Conservation (phyloP, 64 coral and sea anemone genomes). For the Catalaphyllia jardinei region DNA sequence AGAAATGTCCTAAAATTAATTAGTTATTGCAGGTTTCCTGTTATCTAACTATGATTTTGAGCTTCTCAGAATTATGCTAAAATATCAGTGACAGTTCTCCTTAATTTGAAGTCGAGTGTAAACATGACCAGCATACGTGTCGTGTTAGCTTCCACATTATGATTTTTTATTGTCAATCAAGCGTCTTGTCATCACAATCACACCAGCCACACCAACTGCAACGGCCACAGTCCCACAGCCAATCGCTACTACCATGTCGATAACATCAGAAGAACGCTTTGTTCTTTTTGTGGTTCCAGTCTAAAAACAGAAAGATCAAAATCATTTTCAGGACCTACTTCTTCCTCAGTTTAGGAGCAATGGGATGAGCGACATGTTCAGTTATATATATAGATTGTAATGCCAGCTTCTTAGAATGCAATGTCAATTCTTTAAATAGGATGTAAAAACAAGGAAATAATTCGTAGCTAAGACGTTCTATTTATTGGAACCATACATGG, state of each 20-base stretch:
- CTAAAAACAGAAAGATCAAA: conserved; percentile 17
- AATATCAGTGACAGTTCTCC: neutral
- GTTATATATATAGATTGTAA: too few species aligned
- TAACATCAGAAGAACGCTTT: conserved; percentile 92
- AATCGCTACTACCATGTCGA: conserved; percentile 88
- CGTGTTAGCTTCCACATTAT: neutral
- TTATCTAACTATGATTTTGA: too few species aligned
- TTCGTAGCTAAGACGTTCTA: too few species aligned
- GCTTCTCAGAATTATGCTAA: too few species aligned
- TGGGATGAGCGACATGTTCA: too few species aligned
- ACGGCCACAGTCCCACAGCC: conserved; percentile 86
- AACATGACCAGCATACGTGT: neutral
- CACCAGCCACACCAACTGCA: conserved; percentile 87
- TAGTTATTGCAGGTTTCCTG: too few species aligned
- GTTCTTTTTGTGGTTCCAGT: conserved; percentile 75
- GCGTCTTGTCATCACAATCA: conserved; percentile 94
- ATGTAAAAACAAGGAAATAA: too few species aligned
- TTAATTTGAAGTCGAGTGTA: neutral
- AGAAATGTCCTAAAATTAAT: too few species aligned
- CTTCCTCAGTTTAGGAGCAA: too few species aligned
- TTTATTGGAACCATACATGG: too few species aligned
- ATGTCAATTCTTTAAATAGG: too few species aligned
- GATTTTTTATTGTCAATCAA: conserved; percentile 91
- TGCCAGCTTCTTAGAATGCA: too few species aligned
- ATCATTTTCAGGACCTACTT: neutral